Conservation (phyloP, 2,113 vertebrate genomes). For the Echinops telfairi region DNA sequence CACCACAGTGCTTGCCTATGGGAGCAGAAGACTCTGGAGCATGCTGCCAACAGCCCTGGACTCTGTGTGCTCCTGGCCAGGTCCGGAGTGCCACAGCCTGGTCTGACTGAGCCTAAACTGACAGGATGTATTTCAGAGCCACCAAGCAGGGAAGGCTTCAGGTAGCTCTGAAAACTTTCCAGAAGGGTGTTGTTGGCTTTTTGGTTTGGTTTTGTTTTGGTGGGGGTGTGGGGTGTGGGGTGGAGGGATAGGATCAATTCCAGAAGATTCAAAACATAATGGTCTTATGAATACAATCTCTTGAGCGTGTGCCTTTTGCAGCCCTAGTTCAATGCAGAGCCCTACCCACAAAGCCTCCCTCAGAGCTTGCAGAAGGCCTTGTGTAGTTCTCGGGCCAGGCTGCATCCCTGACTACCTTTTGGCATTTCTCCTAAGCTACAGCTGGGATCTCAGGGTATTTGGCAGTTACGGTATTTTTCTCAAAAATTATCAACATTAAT, state of each 20-base stretch:
- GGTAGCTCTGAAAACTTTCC: no score
- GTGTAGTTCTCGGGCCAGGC: background rate
- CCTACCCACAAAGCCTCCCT: background rate
- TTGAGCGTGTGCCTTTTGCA: background rate
- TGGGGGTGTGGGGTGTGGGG: background rate
- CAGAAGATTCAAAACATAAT: background rate
- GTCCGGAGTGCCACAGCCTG: background rate
- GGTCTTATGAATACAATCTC: background rate
- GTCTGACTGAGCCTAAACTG: background rate
- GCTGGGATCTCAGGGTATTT: background rate
- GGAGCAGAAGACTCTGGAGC: background rate
- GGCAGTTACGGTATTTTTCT: background rate
- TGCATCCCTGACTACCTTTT: background rate
- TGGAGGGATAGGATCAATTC: background rate
- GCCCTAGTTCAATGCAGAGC: background rate
- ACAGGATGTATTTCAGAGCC: background rate
- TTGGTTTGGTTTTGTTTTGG: background rate
- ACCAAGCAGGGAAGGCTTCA: background rate
- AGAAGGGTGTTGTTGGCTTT: no score
- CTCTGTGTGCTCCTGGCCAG: background rate
- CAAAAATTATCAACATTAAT: background rate
- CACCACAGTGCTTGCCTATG: background rate
- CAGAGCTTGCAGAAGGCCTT: background rate
- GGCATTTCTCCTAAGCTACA: background rate
- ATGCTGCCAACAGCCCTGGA: background rate